Percentiles rank a stretch among this genome's conserved stretches.
These are phyloP conservation scores for Danaus melanippus DNA, from an alignment of 1,140 invertebrate species.

Conservation along the genomic window DNA sequence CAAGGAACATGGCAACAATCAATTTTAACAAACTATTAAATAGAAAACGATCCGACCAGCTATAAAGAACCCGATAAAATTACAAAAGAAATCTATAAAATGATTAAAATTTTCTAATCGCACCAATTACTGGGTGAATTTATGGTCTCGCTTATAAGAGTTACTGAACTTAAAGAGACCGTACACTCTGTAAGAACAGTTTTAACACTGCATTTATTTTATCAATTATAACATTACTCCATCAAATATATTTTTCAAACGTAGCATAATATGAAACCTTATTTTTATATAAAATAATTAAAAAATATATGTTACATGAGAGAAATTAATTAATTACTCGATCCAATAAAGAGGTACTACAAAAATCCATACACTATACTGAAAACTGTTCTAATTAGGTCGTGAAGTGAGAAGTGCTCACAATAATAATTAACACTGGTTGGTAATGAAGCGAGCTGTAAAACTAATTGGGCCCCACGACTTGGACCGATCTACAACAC, in stretches of 20 bases:
- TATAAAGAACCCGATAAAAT: slow-evolving; percentile 61
- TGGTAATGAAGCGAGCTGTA: slow-evolving; percentile 65
- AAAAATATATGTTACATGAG: slow-evolving; percentile 1
- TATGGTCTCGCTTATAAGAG: slow-evolving; percentile 55
- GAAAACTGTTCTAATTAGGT: slow-evolving; percentile 54
- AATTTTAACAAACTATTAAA: slow-evolving; percentile 58
- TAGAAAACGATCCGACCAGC: slow-evolving; percentile 55
- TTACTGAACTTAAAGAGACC: slow-evolving; percentile 15
- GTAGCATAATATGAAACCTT: no score
- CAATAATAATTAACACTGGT: slow-evolving; percentile 68
- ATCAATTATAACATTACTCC: no score
- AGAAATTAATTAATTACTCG: slow-evolving; percentile 1
- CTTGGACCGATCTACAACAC: slow-evolving; percentile 24
- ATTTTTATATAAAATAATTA: no score
- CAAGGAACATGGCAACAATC: slow-evolving; percentile 61
- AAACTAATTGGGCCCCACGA: slow-evolving; percentile 65
- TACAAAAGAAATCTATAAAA: slow-evolving; percentile 69
- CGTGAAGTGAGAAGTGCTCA: slow-evolving; percentile 59
- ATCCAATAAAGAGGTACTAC: slow-evolving; percentile 1
- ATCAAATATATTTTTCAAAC: no score
- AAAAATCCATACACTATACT: slow-evolving; percentile 4
- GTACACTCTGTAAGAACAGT: slow-evolving; percentile 7
- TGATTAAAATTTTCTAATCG: slow-evolving; percentile 65
- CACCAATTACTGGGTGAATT: slow-evolving; percentile 59
- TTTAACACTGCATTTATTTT: no score